Evolutionary conservation across 2,797 vertebrate species (phyloP).

Genomic region (Delichon dasypus): DNA sequence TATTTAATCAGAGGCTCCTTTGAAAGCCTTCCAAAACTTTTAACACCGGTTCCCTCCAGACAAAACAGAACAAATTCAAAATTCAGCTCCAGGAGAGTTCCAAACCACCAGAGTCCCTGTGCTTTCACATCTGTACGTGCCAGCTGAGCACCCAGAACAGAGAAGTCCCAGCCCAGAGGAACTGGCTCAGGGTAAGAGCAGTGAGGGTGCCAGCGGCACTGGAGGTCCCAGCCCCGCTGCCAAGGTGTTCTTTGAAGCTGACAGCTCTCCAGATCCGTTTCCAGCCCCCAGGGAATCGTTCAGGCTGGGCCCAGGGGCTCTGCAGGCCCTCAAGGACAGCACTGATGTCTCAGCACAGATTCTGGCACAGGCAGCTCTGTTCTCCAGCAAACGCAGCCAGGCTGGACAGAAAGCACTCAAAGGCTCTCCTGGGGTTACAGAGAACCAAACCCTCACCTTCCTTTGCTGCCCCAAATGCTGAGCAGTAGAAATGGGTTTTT

Average conservation of each 20-base stretch:
- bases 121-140: rapidly evolving
- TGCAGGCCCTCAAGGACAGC: background rate
- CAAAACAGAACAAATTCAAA: background rate
- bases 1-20: background rate
- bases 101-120: background rate
- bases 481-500: background rate
- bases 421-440: background rate
- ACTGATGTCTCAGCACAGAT: rapidly evolving
- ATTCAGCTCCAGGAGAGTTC: background rate
- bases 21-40: background rate
- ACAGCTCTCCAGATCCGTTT: rapidly evolving
- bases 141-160: background rate
- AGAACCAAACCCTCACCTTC: background rate
- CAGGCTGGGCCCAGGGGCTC: background rate
- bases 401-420: background rate
- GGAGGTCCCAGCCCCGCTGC: background rate
- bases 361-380: background rate
- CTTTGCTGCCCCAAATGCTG: background rate
- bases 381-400: background rate
- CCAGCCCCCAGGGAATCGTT: background rate
- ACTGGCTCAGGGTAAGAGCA: rapidly evolving
- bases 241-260: background rate
- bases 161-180: background rate
- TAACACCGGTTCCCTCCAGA: background rate
- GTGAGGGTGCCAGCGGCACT: background rate